These are phyloP conservation scores for Meloidogyne hapla DNA, from an alignment of 1,140 invertebrate species.

Conservation along the genomic window DNA sequence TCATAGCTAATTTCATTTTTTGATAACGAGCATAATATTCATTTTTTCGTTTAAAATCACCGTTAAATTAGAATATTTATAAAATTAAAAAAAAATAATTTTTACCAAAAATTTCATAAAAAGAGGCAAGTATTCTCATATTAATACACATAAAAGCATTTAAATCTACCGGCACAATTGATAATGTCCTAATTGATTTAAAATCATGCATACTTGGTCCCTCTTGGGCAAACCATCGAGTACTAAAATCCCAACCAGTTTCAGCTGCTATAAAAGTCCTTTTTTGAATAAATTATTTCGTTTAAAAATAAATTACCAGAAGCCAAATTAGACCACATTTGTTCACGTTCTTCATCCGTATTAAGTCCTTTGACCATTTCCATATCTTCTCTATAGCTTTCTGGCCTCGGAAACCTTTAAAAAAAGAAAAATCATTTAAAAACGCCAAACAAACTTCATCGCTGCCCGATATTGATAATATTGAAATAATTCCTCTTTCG, in stretches of 20 bases:
- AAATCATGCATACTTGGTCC: slow-evolving; percentile 44
- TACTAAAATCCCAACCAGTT: slow-evolving; percentile 58
- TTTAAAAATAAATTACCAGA: slow-evolving; percentile 73
- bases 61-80: slow-evolving; percentile 76
- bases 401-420: slow-evolving; percentile 40
- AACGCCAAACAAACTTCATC: slow-evolving; percentile 21
- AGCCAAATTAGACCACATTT: slow-evolving; percentile 47
- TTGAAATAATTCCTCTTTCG: slow-evolving; percentile 53
- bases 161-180: slow-evolving; percentile 80
- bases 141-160: slow-evolving; percentile 81
- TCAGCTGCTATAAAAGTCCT: neutral
- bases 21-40: slow-evolving; percentile 72
- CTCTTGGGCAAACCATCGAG: slow-evolving; percentile 78
- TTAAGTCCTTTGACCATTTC: slow-evolving; percentile 48
- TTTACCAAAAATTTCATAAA: slow-evolving; percentile 71
- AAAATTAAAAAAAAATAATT: slow-evolving; percentile 78
- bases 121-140: slow-evolving; percentile 75
- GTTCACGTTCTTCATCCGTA: slow-evolving; percentile 47
- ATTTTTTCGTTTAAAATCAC: slow-evolving; percentile 57
- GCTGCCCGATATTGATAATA: slow-evolving; percentile 58
- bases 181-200: slow-evolving; percentile 56
- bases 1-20: slow-evolving; percentile 73
- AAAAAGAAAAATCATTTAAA: neutral
- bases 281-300: neutral
- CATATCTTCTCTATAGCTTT: slow-evolving; percentile 52